These are phyloP conservation scores for Glyptemys insculpta DNA, from an alignment of 2,797 vertebrate genomes.

Conservation along the genomic window DNA sequence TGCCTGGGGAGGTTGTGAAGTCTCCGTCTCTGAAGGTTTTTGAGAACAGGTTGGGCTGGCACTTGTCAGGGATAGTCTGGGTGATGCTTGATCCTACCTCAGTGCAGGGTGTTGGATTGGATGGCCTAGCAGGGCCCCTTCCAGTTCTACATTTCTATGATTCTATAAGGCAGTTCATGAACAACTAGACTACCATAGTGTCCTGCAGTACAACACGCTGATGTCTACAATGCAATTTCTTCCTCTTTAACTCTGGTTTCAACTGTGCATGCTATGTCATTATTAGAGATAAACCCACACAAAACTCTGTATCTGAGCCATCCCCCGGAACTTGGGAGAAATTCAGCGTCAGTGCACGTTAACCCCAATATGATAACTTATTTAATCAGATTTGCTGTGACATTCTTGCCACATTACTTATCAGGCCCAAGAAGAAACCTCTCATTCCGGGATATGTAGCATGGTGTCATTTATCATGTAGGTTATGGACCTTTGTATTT, in stretches of 20 bases:
- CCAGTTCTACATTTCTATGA: background rate
- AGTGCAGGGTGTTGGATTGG: background rate
- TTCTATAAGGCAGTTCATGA: fast-evolving
- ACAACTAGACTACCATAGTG: background rate
- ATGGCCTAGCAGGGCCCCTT: background rate
- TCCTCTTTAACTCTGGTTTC: background rate
- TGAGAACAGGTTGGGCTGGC: background rate
- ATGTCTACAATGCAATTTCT: background rate
- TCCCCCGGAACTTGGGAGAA: background rate
- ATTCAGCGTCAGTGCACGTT: background rate
- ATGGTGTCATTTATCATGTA: fast-evolving
- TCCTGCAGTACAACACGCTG: background rate
- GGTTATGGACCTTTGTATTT: fast-evolving
- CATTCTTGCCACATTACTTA: background rate
- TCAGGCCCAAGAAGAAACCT: background rate
- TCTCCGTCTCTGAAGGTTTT: background rate
- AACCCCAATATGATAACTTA: background rate
- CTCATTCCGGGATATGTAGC: background rate
- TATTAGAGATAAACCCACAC: background rate
- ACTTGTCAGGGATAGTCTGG: background rate
- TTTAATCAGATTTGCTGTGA: background rate
- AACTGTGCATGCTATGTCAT: background rate
- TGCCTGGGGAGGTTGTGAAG: background rate
- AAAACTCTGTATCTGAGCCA: background rate
- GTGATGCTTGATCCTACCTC: background rate